Percentiles rank a stretch among this genome's conserved stretches.
These are phyloP conservation scores for Prionchulus punctatus DNA, from an alignment of 2,888 invertebrate species.

Conservation along the genomic window DNA sequence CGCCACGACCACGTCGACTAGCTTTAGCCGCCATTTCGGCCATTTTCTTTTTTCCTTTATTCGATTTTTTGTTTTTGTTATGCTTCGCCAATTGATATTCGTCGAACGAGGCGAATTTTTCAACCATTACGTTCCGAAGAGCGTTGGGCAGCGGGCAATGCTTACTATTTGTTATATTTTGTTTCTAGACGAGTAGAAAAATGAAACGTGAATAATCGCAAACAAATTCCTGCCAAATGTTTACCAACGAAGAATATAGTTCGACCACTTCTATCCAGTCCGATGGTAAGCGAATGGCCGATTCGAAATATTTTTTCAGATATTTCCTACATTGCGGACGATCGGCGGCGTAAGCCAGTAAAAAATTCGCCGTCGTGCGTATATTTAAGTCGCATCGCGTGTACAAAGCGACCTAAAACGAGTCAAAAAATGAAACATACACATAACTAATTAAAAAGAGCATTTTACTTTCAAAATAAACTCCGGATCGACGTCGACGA, in stretches of 20 bases:
- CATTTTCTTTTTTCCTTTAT: slow-evolving; percentile 12
- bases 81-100: slow-evolving; percentile 35
- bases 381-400: slow-evolving; percentile 37
- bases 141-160: slow-evolving; percentile 32
- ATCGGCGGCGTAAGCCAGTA: slow-evolving; percentile 34
- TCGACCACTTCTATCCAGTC: slow-evolving; percentile 41
- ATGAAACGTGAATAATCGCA: too few relatives aligned
- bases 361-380: slow-evolving; percentile 36
- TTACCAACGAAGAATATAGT: slow-evolving; percentile 21
- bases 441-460: background rate
- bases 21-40: too few relatives aligned
- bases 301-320: slow-evolving; percentile 35
- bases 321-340: slow-evolving; percentile 30
- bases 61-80: slow-evolving; percentile 20
- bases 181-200: too few relatives aligned
- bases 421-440: background rate
- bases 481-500: slow-evolving; percentile 33
- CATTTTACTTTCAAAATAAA: slow-evolving; percentile 35
- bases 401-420: slow-evolving; percentile 36
- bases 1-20: too few relatives aligned
- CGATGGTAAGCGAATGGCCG: slow-evolving; percentile 34
- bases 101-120: slow-evolving; percentile 38
- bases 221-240: too few relatives aligned
- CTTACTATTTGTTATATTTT: too few relatives aligned
- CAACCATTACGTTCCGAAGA: slow-evolving; percentile 34